phyloP scores from a whole-genome alignment of 30 jellyfish, hydroid and myxozoan species.

The Mastigias papua region DNA sequence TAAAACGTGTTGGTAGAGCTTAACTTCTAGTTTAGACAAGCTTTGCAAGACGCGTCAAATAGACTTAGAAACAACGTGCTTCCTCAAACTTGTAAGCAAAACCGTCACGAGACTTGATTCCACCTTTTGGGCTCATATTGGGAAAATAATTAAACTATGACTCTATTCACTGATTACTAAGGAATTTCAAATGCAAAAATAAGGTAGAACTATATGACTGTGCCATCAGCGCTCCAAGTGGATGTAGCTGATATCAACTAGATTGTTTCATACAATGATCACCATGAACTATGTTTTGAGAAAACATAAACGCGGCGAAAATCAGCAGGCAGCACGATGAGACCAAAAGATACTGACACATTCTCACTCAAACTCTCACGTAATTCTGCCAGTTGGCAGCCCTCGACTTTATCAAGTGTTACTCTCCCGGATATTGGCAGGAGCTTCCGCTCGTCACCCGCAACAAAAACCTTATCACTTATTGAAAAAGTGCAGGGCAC shows the following conservation, averaged over 20 bases:
- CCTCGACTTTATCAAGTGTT: conserved; percentile 6
- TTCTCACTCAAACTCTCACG: conserved; percentile 11
- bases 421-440: conserved; percentile 50
- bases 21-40: too few species aligned
- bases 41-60: too few species aligned
- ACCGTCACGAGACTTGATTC: too few species aligned
- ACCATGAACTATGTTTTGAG: conserved; percentile 4
- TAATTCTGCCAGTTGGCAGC: conserved; percentile 10
- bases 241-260: neutral
- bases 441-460: conserved; percentile 68
- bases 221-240: neutral
- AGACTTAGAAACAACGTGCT: too few species aligned
- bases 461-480: conserved; percentile 2
- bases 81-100: too few species aligned
- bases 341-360: neutral
- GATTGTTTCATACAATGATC: neutral
- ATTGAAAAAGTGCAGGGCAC: conserved; percentile 10
- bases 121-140: too few species aligned
- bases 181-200: neutral
- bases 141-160: too few species aligned
- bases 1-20: too few species aligned
- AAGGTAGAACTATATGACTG: neutral
- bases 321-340: conserved; percentile 37
- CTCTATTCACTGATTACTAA: too few species aligned
- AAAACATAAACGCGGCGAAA: conserved; percentile 22